phyloP scores from a whole-genome alignment of 2,888 invertebrate genomes.

The Rhamphomyia laevipes region DNA sequence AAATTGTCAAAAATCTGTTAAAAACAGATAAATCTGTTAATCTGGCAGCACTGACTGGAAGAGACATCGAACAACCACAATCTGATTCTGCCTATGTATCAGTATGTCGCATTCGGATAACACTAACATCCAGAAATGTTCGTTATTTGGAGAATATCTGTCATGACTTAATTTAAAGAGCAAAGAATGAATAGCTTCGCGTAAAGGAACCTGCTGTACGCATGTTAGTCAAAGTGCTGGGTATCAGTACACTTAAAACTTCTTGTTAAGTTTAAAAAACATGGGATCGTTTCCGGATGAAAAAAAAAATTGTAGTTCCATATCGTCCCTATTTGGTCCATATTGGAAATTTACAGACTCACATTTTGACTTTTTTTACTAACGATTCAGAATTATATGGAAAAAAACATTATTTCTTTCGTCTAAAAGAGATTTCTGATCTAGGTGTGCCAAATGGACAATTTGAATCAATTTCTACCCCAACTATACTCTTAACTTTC shows the following conservation, averaged over 20 bases:
- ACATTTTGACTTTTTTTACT: too few species aligned
- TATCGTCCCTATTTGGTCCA: too few species aligned
- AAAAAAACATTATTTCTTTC: too few species aligned
- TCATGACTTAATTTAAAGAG: conserved; percentile 88
- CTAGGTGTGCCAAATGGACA: too few species aligned
- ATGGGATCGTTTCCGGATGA: conserved; percentile 86
- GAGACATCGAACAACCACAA: conserved; percentile 74
- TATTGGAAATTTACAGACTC: too few species aligned
- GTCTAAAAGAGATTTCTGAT: too few species aligned
- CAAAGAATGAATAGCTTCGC: conserved; percentile 91
- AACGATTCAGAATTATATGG: too few species aligned
- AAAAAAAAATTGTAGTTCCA: too few species aligned
- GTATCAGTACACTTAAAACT: conserved; percentile 98
- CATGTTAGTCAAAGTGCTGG: conserved; percentile 95
- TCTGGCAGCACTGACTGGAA: conserved; percentile 48
- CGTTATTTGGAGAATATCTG: conserved; percentile 97
- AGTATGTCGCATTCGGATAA: conserved; percentile 92
- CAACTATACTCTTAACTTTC: too few species aligned
- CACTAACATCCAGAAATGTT: conserved; percentile 93
- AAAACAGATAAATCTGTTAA: too few species aligned
- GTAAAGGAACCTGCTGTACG: conserved; percentile 83
- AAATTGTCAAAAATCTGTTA: too few species aligned
- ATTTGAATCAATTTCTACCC: too few species aligned
- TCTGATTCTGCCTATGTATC: conserved; percentile 81
- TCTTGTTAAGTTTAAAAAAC: conserved; percentile 99